Conservation (phyloP, 1,140 invertebrate genomes). For the Batillaria attramentaria region DNA sequence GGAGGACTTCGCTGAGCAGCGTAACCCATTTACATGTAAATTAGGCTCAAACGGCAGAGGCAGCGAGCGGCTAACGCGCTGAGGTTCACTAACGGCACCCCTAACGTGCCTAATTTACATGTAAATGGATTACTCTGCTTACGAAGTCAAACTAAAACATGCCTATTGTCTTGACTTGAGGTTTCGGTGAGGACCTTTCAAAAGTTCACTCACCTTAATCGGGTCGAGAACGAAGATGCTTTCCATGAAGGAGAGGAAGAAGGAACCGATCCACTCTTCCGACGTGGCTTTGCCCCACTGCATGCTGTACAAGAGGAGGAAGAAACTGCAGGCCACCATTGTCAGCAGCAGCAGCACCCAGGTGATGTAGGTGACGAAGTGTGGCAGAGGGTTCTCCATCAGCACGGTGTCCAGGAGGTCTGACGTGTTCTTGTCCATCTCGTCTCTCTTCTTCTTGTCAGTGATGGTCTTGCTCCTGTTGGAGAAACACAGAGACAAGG, state of each 20-base stretch:
- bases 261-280: slow-evolving; percentile 60
- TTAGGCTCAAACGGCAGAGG: no score
- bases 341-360: slow-evolving; percentile 50
- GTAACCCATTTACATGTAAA: no score
- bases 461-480: not conserved
- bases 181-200: no score
- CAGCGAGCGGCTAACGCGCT: not conserved
- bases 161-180: not conserved
- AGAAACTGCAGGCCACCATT: slow-evolving; percentile 49
- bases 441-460: not conserved
- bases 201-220: slow-evolving; percentile 54
- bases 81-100: not conserved
- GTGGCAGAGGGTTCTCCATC: slow-evolving; percentile 49
- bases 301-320: slow-evolving; percentile 62
- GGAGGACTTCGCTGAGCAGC: no score
- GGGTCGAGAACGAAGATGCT: slow-evolving; percentile 60
- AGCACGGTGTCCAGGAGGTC: slow-evolving; percentile 38
- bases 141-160: not conserved
- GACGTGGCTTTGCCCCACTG: slow-evolving; percentile 62
- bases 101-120: no score
- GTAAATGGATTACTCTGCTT: no score
- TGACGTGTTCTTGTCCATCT: slow-evolving; percentile 36
- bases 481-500: no score
- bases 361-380: slow-evolving; percentile 50
- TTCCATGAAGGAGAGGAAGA: slow-evolving; percentile 60